These are phyloP conservation scores for Ditula angustiorana DNA, from an alignment of 2,888 invertebrate genomes.

Conservation along the genomic window DNA sequence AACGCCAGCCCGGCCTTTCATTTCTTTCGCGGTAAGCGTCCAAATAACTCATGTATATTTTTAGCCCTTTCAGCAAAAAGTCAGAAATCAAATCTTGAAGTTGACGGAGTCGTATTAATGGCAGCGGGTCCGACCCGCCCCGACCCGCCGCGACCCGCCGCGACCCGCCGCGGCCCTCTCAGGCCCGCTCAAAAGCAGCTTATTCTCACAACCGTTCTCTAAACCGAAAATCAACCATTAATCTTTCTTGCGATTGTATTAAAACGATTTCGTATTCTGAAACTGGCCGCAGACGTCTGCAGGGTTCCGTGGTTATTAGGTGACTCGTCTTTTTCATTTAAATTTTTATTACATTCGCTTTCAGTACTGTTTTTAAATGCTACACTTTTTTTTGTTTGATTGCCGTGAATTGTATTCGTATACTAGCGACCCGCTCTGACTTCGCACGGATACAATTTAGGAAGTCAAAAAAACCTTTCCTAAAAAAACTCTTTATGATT, in stretches of 20 bases:
- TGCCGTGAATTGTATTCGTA: no score
- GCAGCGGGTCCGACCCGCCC: not conserved
- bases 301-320: conserved; percentile 25
- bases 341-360: not conserved
- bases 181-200: conserved; percentile 30
- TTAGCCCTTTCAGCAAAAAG: conserved; percentile 33
- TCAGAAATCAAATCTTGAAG: conserved; percentile 29
- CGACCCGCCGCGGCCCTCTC: not conserved
- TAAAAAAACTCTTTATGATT: no score
- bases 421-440: no score
- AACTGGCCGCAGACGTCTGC: conserved; percentile 18
- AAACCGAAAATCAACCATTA: conserved; percentile 39
- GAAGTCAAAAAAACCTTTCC: no score
- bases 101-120: conserved; percentile 30
- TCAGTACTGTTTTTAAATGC: not conserved
- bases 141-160: not conserved
- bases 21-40: conserved; percentile 26
- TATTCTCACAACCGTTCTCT: conserved; percentile 26
- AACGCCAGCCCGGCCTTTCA: conserved; percentile 7
- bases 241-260: conserved; percentile 37
- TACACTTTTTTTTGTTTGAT: not conserved
- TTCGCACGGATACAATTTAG: no score
- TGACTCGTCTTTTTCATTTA: conserved; percentile 11
- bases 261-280: conserved; percentile 34
- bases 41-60: conserved; percentile 37